These are phyloP conservation scores for Tinamus guttatus DNA, from an alignment of 2,113 vertebrate species.

Conservation along the genomic window DNA sequence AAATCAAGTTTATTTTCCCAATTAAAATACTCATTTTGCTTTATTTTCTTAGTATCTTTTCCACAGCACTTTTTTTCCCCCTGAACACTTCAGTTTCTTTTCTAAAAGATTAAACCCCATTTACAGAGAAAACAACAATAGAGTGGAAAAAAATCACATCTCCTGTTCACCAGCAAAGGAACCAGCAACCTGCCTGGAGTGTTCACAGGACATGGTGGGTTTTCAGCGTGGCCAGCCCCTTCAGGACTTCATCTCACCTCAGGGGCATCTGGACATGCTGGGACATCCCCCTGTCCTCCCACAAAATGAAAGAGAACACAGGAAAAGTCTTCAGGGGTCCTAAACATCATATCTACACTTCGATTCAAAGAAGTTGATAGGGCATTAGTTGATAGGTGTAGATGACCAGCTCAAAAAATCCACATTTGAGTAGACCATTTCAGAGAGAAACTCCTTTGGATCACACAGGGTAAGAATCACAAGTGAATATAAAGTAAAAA, in stretches of 20 bases:
- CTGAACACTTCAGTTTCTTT: not conserved
- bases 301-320: not conserved
- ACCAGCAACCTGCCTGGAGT: not conserved
- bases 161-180: not conserved
- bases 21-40: not conserved
- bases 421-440: not conserved
- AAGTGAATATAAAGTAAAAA: not conserved
- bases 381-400: not conserved
- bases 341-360: not conserved
- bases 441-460: constrained; percentile 11
- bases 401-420: not conserved
- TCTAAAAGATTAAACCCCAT: not conserved
- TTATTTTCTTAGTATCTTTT: not conserved
- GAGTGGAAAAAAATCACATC: not conserved
- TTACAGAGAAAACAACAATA: not conserved
- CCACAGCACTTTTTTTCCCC: not conserved
- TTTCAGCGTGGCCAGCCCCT: not conserved
- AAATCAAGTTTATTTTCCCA: not conserved
- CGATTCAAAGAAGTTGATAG: not conserved
- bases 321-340: not conserved
- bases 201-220: not conserved
- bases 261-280: not conserved
- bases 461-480: not conserved
- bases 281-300: too few species aligned
- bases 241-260: not conserved